These are phyloP conservation scores for Cyanoderma ruficeps DNA, from an alignment of 2,113 vertebrate genomes.

Conservation along the genomic window DNA sequence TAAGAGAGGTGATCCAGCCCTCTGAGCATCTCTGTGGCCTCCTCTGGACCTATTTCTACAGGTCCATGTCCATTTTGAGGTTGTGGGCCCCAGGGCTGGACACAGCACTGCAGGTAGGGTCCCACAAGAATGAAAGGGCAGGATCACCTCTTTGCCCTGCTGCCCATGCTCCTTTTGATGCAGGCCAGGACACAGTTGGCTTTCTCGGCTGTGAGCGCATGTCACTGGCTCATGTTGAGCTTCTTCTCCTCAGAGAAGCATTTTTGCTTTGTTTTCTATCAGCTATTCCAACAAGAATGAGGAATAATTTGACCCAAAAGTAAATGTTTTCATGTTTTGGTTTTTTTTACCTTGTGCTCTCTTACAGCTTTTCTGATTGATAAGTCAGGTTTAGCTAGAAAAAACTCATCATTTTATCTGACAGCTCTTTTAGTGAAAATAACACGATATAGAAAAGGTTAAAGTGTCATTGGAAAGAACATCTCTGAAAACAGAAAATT, in stretches of 20 bases:
- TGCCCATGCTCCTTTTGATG: background rate
- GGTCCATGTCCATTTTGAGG: background rate
- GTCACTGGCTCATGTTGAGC: accelerated
- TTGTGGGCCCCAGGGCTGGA: background rate
- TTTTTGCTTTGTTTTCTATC: background rate
- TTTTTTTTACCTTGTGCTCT: background rate
- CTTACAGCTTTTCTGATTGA: background rate
- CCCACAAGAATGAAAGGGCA: background rate
- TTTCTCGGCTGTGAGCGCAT: accelerated
- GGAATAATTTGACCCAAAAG: background rate
- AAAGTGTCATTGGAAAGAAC: background rate
- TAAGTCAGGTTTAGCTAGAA: background rate
- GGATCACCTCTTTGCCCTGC: background rate
- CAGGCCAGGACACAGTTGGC: accelerated
- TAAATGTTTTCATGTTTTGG: background rate
- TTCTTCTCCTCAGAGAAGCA: background rate
- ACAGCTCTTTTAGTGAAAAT: background rate
- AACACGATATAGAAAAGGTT: background rate
- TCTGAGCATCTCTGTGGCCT: background rate
- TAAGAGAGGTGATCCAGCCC: background rate
- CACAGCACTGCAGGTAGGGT: background rate
- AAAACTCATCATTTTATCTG: background rate
- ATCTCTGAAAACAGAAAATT: background rate
- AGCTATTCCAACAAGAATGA: background rate
- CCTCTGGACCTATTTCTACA: background rate